These are phyloP conservation scores for Diabrotica balteata DNA, from an alignment of 2,888 invertebrate genomes.

Conservation along the genomic window DNA sequence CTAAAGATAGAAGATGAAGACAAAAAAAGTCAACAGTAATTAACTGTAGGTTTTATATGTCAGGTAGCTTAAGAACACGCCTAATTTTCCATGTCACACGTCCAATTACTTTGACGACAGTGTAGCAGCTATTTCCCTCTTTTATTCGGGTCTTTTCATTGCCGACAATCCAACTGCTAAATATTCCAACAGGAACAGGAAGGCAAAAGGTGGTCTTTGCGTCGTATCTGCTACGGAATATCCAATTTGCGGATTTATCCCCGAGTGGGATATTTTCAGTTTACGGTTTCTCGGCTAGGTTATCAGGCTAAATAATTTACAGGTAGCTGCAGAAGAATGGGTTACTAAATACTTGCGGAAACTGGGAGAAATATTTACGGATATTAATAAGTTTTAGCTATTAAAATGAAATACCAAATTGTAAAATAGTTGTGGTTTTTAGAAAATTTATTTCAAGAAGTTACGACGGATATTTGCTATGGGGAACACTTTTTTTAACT, in stretches of 20 bases:
- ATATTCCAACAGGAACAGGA: slow-evolving; percentile 11
- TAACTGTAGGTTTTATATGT: too few relatives aligned
- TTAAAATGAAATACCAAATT: too few relatives aligned
- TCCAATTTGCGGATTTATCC: slow-evolving; percentile 3
- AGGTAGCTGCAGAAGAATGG: background rate
- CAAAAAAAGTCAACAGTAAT: too few relatives aligned
- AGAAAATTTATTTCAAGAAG: too few relatives aligned
- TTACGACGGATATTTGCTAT: too few relatives aligned
- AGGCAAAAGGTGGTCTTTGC: background rate
- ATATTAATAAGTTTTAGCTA: too few relatives aligned
- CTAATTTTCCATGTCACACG: background rate
- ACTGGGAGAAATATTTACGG: too few relatives aligned
- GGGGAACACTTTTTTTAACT: too few relatives aligned
- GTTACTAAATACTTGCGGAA: background rate
- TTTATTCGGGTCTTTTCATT: background rate
- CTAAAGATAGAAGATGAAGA: too few relatives aligned
- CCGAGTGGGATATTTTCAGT: slow-evolving; percentile 6
- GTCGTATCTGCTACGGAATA: slow-evolving; percentile 14
- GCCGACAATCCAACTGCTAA: slow-evolving; percentile 1
- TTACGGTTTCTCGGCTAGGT: background rate
- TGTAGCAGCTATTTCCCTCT: background rate
- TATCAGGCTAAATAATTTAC: background rate
- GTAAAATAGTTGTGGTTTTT: too few relatives aligned
- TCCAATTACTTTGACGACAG: background rate
- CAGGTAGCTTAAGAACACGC: too few relatives aligned